Conservation (phyloP, 1,140 invertebrate genomes). For the Drosophila biarmipes region DNA sequence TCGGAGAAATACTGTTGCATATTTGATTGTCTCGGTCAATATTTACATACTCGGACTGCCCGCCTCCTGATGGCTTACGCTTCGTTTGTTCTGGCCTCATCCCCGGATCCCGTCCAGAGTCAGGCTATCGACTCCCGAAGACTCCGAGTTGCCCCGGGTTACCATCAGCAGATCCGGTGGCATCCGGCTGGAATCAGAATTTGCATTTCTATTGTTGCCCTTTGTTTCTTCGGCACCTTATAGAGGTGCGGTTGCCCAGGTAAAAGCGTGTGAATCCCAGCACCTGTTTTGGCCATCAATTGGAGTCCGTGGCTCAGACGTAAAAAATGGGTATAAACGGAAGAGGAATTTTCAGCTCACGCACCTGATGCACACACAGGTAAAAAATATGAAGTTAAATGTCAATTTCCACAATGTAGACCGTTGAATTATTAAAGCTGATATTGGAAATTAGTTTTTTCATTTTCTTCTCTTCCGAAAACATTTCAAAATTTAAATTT, state of each 20-base stretch:
- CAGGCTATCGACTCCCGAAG: constrained; percentile 36
- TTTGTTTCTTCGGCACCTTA: constrained; percentile 32
- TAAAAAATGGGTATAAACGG: constrained; percentile 17
- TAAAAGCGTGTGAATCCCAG: constrained; percentile 57
- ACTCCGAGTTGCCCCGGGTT: background rate
- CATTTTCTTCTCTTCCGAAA: no score
- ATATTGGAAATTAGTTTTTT: no score
- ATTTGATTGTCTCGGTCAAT: constrained; percentile 81
- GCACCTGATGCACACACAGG: constrained; percentile 30
- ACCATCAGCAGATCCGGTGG: constrained; percentile 1
- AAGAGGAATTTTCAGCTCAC: constrained; percentile 18
- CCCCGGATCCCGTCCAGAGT: constrained; percentile 11
- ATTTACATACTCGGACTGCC: constrained; percentile 63
- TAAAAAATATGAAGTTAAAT: no score
- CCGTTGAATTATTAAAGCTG: no score
- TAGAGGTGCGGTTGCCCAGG: constrained; percentile 33
- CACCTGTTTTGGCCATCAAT: constrained; percentile 42
- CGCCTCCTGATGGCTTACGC: constrained; percentile 48
- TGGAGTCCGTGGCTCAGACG: constrained; percentile 1
- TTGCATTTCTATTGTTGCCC: constrained; percentile 64
- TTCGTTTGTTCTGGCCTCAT: constrained; percentile 38
- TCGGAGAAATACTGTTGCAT: constrained; percentile 72
- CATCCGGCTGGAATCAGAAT: constrained; percentile 50
- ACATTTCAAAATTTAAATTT: no score
- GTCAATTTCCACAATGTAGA: no score